Evolutionary conservation across 1,140 invertebrate species (phyloP).

Genomic region (Plectus sambesii): DNA sequence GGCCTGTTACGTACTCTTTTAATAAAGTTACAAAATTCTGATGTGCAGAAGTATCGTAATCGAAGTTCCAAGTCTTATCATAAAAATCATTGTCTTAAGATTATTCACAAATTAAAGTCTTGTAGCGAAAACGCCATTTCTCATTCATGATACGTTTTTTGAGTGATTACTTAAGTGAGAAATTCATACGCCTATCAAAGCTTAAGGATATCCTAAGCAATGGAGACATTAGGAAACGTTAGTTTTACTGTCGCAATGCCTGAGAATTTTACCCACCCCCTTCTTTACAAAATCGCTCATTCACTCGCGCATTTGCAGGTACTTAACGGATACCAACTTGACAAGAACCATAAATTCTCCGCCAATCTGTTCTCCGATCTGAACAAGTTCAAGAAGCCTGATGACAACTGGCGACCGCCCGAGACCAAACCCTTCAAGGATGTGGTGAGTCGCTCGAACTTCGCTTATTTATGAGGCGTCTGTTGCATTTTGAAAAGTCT

Average conservation of each 20-base stretch:
- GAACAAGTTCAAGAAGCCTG: conserved; percentile 77
- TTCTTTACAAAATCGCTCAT: too few species aligned
- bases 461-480: conserved; percentile 43
- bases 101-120: too few species aligned
- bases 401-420: conserved; percentile 75
- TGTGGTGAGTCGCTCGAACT: conserved; percentile 45
- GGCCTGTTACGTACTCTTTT: too few species aligned
- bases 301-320: conserved; percentile 66
- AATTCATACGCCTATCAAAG: too few species aligned
- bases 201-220: too few species aligned
- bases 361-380: conserved; percentile 94
- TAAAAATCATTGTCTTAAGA: too few species aligned
- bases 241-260: conserved; percentile 24
- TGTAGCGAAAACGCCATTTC: too few species aligned
- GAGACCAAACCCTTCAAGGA: conserved; percentile 68
- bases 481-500: neutral
- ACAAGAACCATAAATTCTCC: conserved; percentile 86
- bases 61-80: too few species aligned
- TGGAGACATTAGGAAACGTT: neutral
- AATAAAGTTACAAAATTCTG: too few species aligned
- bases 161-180: too few species aligned
- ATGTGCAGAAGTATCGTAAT: too few species aligned
- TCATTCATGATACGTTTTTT: too few species aligned
- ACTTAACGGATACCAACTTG: conserved; percentile 83
- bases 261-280: conserved; percentile 92